These are phyloP conservation scores for Schrankia costaestrigalis DNA, from an alignment of 2,888 invertebrate species.

Conservation along the genomic window DNA sequence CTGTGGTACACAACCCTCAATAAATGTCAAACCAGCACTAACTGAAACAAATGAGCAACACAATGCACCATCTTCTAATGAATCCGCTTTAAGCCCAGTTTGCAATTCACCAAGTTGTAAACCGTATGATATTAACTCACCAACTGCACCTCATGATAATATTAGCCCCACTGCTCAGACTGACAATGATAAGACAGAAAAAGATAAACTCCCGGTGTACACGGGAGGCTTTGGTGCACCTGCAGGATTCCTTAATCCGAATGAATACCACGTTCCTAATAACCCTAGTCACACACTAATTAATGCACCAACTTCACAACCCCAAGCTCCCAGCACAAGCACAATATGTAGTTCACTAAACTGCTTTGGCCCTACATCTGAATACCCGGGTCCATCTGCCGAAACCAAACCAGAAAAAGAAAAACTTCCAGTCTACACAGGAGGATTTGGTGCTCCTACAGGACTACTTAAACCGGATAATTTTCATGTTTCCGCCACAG, in stretches of 20 bases:
- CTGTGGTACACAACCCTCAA: conserved; percentile 12
- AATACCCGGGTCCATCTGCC: no score
- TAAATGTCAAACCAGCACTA: neutral
- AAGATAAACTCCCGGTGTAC: conserved; percentile 20
- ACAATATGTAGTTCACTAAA: neutral
- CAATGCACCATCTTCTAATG: conserved; percentile 2
- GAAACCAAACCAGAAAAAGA: conserved; percentile 2
- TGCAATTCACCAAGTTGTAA: conserved; percentile 12
- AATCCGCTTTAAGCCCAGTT: conserved; percentile 2
- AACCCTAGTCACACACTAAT: neutral
- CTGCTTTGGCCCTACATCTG: neutral
- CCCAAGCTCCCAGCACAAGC: neutral
- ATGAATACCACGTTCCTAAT: conserved; percentile 15
- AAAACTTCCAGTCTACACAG: conserved; percentile 21
- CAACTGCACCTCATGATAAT: conserved; percentile 7
- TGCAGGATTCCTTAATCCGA: conserved; percentile 18
- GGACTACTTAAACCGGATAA: conserved; percentile 23
- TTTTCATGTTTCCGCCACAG: conserved; percentile 5
- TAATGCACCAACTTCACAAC: neutral
- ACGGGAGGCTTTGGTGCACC: conserved; percentile 26
- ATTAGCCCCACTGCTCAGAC: conserved; percentile 2
- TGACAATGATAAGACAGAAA: conserved; percentile 5
- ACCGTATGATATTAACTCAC: conserved; percentile 3
- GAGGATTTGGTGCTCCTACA: conserved; percentile 24
- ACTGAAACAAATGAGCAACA: neutral